These are phyloP conservation scores for Romanogobio albipinnatus DNA, from an alignment of 2,113 vertebrate genomes.

Conservation along the genomic window DNA sequence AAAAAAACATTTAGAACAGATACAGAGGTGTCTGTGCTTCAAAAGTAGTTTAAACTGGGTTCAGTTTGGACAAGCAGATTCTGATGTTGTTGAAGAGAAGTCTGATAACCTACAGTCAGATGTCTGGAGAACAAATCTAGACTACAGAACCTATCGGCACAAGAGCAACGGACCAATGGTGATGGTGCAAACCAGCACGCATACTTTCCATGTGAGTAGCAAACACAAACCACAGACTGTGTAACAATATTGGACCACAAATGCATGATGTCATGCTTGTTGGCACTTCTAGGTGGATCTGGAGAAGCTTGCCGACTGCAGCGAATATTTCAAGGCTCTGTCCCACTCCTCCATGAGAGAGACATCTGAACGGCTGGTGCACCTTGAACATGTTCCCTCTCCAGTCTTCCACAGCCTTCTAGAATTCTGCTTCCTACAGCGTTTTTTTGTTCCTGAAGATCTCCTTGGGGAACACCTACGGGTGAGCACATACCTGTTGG, in stretches of 20 bases:
- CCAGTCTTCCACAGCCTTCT: conserved; percentile 71
- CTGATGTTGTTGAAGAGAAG: not conserved
- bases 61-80: not conserved
- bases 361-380: conserved; percentile 66
- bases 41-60: conserved; percentile 33
- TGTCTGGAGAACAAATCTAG: conserved; percentile 67
- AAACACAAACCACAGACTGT: not conserved
- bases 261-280: not conserved
- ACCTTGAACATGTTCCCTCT: conserved; percentile 72
- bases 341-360: conserved; percentile 79
- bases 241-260: not conserved
- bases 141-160: conserved; percentile 63
- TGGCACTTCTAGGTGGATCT: conserved; percentile 69
- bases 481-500: conserved; percentile 76
- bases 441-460: conserved; percentile 62
- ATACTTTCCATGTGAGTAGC: conserved; percentile 72
- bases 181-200: conserved; percentile 72
- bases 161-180: conserved; percentile 60
- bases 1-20: not conserved
- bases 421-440: conserved; percentile 70
- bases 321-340: conserved; percentile 76
- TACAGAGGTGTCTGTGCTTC: conserved; percentile 16
- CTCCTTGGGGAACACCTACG: conserved; percentile 68
- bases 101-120: conserved; percentile 43
- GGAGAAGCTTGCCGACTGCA: conserved; percentile 68